Evolutionary conservation across 2,113 vertebrate genomes (phyloP).

Genomic region (Rhizomys pruinosus): DNA sequence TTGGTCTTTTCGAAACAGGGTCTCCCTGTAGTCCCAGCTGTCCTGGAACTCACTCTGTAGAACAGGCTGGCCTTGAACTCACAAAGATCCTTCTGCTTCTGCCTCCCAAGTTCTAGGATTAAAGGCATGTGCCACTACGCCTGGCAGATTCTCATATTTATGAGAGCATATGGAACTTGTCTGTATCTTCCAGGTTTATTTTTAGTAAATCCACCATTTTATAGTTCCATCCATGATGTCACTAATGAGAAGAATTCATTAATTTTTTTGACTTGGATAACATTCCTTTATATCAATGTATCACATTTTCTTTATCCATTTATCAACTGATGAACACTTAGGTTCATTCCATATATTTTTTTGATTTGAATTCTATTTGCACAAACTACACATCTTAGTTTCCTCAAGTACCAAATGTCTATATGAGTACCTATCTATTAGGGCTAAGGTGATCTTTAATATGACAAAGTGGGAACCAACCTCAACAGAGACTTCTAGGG

Average conservation of each 20-base stretch:
- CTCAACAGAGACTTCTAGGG: neutral
- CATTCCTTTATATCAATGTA: neutral
- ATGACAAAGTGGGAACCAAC: neutral
- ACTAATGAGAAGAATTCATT: neutral
- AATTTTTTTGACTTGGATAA: neutral
- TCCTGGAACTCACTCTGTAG: too few relatives aligned
- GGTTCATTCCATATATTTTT: neutral
- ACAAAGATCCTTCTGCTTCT: too few relatives aligned
- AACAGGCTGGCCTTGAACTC: too few relatives aligned
- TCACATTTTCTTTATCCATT: neutral
- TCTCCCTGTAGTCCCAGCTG: too few relatives aligned
- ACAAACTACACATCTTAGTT: neutral
- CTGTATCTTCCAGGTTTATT: neutral
- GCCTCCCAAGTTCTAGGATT: too few relatives aligned
- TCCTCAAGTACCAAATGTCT: neutral
- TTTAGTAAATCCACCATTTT: neutral
- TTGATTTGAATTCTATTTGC: neutral
- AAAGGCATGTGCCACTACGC: too few relatives aligned
- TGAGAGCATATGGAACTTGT: neutral
- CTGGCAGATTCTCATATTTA: neutral
- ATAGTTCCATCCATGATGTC: too few relatives aligned
- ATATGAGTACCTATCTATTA: neutral
- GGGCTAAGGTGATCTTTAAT: neutral
- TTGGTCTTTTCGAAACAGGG: too few relatives aligned
- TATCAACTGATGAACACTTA: neutral